phyloP scores from a whole-genome alignment of 2,888 invertebrate genomes.

The Apeira syringaria region DNA sequence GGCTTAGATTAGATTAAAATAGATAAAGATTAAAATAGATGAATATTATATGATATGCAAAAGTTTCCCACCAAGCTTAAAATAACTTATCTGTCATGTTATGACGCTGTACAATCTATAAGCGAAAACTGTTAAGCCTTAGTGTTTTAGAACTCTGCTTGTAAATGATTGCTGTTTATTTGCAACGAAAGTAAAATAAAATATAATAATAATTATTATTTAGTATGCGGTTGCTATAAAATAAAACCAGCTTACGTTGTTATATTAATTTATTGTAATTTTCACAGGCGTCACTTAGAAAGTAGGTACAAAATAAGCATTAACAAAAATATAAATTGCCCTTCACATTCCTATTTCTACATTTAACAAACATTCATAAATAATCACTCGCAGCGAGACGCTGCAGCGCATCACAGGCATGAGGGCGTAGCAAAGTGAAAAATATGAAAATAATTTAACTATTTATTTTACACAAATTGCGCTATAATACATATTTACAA shows the following conservation, averaged over 20 bases:
- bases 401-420: constrained; percentile 6
- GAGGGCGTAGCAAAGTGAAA: constrained; percentile 34
- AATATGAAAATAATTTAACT: constrained; percentile 61
- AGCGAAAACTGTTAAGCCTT: too few relatives aligned
- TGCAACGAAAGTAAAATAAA: too few relatives aligned
- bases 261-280: constrained; percentile 31
- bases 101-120: too few relatives aligned
- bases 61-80: too few relatives aligned
- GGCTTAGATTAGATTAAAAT: too few relatives aligned
- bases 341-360: constrained; percentile 26
- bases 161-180: too few relatives aligned
- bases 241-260: constrained; percentile 6
- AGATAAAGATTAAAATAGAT: too few relatives aligned
- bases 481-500: constrained; percentile 84
- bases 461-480: constrained; percentile 79
- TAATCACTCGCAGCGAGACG: constrained; percentile 21
- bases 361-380: constrained; percentile 28
- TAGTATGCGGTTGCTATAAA: too few relatives aligned
- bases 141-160: too few relatives aligned
- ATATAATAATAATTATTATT: too few relatives aligned
- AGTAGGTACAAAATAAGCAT: constrained; percentile 29
- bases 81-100: too few relatives aligned
- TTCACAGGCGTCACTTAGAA: constrained; percentile 30
- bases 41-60: too few relatives aligned
- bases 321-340: constrained; percentile 30